Conservation (phyloP, 2,888 invertebrate genomes). For the Limnephilus auricula region DNA sequence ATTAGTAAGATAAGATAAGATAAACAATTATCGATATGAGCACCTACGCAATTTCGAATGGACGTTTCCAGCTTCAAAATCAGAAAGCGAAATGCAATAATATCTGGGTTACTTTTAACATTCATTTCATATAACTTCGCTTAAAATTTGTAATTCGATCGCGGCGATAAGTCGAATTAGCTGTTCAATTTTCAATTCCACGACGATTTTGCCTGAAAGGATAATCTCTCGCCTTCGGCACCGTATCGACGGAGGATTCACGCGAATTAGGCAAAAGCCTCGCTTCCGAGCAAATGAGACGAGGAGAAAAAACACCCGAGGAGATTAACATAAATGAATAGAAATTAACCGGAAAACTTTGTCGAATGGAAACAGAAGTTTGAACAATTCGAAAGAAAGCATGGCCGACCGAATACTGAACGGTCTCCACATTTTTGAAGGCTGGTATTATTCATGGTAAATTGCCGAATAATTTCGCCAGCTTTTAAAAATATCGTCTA, state of each 20-base stretch:
- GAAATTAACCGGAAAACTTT: slow-evolving; percentile 63
- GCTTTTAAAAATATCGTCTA: slow-evolving; percentile 24
- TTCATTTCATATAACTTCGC: no score
- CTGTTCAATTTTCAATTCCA: slow-evolving; percentile 40
- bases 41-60: no score
- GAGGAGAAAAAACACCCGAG: slow-evolving; percentile 58
- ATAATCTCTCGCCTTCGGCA: not conserved
- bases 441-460: slow-evolving; percentile 30
- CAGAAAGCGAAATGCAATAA: no score
- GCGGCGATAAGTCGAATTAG: not conserved
- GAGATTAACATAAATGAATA: slow-evolving; percentile 65
- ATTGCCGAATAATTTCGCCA: not conserved
- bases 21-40: no score
- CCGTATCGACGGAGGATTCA: slow-evolving; percentile 30
- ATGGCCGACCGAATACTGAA: slow-evolving; percentile 27
- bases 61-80: no score
- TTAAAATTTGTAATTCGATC: no score
- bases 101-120: no score
- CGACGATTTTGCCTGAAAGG: not conserved
- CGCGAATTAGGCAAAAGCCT: slow-evolving; percentile 48
- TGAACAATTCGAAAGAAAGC: slow-evolving; percentile 12
- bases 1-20: no score
- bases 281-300: slow-evolving; percentile 59
- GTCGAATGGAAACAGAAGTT: slow-evolving; percentile 51
- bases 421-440: not conserved